A percentile compares a stretch with the other conserved stretches of the same genome.
phyloP scores from a whole-genome alignment of 1,140 invertebrate species.

The Cydia pomonella region DNA sequence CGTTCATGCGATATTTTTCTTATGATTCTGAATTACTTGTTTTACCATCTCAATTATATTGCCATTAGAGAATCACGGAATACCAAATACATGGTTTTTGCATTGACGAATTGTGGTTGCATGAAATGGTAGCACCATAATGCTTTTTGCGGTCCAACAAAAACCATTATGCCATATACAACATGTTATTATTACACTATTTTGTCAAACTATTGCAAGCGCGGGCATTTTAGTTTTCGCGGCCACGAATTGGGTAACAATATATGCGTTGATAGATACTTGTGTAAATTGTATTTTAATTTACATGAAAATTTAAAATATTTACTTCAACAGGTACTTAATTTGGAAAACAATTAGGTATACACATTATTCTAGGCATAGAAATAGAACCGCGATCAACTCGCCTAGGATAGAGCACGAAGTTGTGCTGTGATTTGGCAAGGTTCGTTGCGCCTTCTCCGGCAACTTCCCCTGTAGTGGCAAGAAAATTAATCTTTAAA shows the following conservation, averaged over 20 bases:
- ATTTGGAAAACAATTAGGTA: too few relatives aligned
- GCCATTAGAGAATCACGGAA: not conserved
- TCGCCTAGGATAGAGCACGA: not conserved
- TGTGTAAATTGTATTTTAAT: not conserved
- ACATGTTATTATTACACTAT: not conserved
- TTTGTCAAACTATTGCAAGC: not conserved
- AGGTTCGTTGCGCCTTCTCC: slow-evolving; percentile 12
- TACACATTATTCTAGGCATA: not conserved
- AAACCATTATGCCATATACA: slow-evolving; percentile 6
- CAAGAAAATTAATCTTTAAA: slow-evolving; percentile 22
- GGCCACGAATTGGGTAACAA: not conserved
- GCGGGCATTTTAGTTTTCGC: not conserved
- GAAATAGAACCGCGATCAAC: not conserved
- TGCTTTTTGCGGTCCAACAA: slow-evolving; percentile 6
- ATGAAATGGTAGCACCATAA: not conserved
- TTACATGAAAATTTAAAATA: too few relatives aligned
- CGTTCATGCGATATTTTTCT: too few relatives aligned
- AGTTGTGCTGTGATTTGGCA: slow-evolving; percentile 24
- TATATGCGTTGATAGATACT: not conserved
- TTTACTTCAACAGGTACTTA: too few relatives aligned
- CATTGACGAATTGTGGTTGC: slow-evolving; percentile 17
- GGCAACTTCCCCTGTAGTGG: slow-evolving; percentile 1
- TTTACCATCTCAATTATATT: not conserved
- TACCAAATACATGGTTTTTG: not conserved
- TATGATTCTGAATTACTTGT: too few relatives aligned